Base-by-base conservation (phyloP, 2,888 invertebrate species). In the Strigamia crassipes region DNA sequence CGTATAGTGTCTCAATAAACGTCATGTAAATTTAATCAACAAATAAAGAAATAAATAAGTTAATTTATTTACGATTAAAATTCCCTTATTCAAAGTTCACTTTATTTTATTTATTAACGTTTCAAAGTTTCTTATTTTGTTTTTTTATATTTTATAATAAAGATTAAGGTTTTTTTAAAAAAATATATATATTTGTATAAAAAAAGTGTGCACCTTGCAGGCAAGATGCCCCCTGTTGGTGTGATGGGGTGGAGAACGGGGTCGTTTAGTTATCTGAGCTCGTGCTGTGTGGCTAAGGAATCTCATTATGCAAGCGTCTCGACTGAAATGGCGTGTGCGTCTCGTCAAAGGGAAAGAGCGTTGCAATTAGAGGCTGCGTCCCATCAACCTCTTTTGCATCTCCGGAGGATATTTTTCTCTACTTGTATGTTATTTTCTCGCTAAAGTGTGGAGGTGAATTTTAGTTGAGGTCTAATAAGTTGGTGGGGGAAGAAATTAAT, bases 231-330 rank as follows among this genome's bases (percentile, higher is more conserved):
- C 61, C 61, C 21, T 21, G 51, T 51, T 18, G 21, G 61, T 66
- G 61, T 66, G 61, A n/a, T 12, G 61, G 61, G 61, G 61, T 66
- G 61, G 61, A 66, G 51, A 66, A 5, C 8, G 61, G 61, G 61
- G 61, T 66, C 61, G 61, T 66, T 66, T 66, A 66, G 61, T 66
- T 66, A 66, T 66, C 61, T 66, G 61, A 66, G 61, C 21, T 66
- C 61, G 61, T 66, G 61, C 61, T 66, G 61, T 66, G 61, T 66
- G 61, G 61, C 61, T 66, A 66, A 66, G 61, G 61, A 66, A 66
- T 66, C 61, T 66, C 61, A 66, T 66, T 66, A 66, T 66, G 61
- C 61, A 66, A 66, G 61, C 61, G 61, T 66, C 61, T 66, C 61
- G 61, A 66, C 61, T 66, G 61, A 66, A 66, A 66, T 66, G 61